Base-by-base conservation (phyloP, 1,140 invertebrate species). In the Lepidurus couesii region DNA sequence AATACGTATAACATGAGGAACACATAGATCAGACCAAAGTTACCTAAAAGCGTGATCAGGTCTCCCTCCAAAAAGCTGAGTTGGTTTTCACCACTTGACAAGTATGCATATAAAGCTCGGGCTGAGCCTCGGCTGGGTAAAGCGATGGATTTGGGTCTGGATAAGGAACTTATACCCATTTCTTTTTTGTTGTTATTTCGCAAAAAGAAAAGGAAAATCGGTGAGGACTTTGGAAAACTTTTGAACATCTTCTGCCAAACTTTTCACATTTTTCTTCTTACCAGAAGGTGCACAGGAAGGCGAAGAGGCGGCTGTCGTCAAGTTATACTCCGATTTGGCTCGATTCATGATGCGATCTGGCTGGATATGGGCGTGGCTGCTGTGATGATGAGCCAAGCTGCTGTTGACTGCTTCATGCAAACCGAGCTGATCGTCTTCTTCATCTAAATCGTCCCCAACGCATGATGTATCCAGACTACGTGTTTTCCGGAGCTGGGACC, bases 1-100 rank as follows among this genome's bases (percentile, higher is more conserved):
- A 7, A 5, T n/a, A 16, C 43, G n/a, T 21, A 21, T 7, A 75
- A 44, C 74, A n/a, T 44, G 16, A 65, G 53, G 13, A 65, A 65
- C 16, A 65, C 53, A 75, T 47, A 42, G 24, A 47, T 34, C 26
- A 77, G 5, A 77, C n/a, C 21, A 42, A 65, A 45, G 24, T 81
- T 80, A 84, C 95, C 95, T 80, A 96, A 91, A 80, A 97, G 85
- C 8, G 92, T 91, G 34, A 97, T 92, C 77, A 94, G 87, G 85
- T 97, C 95, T 80, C 94, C 94, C 85, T 96, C 94, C 78, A 93
- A 89, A 85, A 97, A 97, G 82, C 92, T 94, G 47, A 97, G 88
- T 85, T 97, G 95, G 86, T 95, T 95, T 82, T 97, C 95, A 7
- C 93, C 93, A 77, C 92, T 93, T 24, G 93, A 94, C 74, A 95